phyloP scores from a whole-genome alignment of 2,888 invertebrate genomes.

The Cheilosia pagana region DNA sequence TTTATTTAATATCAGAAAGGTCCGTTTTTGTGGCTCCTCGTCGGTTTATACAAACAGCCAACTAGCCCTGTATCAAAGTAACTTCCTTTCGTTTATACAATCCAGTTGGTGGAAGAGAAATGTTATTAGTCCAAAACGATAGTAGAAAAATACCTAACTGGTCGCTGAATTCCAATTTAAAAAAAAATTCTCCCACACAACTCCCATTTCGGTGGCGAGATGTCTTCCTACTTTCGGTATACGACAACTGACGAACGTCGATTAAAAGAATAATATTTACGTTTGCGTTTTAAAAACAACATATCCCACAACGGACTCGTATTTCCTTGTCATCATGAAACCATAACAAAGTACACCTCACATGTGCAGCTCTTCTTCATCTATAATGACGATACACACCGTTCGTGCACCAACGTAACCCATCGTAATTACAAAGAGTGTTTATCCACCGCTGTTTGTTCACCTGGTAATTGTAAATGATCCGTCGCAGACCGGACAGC shows the following conservation, averaged over 20 bases:
- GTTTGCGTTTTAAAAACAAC: not conserved
- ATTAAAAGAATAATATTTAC: conserved; percentile 1
- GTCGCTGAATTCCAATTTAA: no score
- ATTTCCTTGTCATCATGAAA: not conserved
- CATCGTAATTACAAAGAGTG: conserved; percentile 69
- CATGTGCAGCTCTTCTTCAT: conserved; percentile 28
- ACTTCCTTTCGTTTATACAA: no score
- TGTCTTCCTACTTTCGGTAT: no score
- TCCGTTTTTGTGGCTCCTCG: no score
- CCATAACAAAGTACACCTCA: conserved; percentile 47
- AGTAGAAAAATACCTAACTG: no score
- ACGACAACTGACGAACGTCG: not conserved
- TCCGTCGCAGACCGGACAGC: conserved; percentile 52
- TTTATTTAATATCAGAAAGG: no score
- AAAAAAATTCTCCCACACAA: no score
- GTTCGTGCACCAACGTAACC: conserved; percentile 64
- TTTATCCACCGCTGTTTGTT: conserved; percentile 67
- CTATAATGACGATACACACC: conserved; percentile 53
- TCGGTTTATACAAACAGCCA: no score
- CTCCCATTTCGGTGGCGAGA: no score
- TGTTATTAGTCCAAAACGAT: no score
- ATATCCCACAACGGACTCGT: not conserved
- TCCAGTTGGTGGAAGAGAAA: no score
- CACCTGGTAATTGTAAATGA: conserved; percentile 74
- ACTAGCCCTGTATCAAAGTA: no score